Evolutionary conservation across 2,113 vertebrate genomes (phyloP), one percentile per base, ranked within the genome.

Genomic region (Lophochroa leadbeateri): DNA sequence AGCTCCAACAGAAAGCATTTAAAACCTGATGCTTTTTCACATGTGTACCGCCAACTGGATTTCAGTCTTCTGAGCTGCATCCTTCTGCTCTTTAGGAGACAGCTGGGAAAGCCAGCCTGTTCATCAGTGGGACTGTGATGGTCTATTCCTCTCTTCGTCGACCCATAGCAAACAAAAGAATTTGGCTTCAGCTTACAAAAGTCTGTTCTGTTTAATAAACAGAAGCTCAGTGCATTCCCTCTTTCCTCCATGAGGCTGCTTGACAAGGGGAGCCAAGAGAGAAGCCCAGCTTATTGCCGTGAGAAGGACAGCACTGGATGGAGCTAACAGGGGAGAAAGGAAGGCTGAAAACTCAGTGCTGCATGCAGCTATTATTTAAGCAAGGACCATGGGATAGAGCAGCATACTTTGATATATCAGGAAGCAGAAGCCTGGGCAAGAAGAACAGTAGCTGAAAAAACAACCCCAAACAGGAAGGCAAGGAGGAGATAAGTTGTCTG

Each of bases 221-320:
- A 82, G 33, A 79, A 77, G 24, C 17, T 53, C 46, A 70, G 25
- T 7, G 17, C 35, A 80, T 8, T 79, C 24, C 7, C 14, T 94
- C 18, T 24, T 58, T 58, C 23, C 17, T 77, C 17, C 27, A 23
- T 20, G 29, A 90, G n/a, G n/a, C 52, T 72, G n/a, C 23, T 63
- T 46, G 46, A 77, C 37, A 69, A 80, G 37, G 16, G 28, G 89
- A 94, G 44, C n/a, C 5, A 0, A 35, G 39, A 46, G 29, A 61
- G 16, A 82, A 77, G 49, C 19, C 33, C 17, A 53, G 7, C 31
- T 65, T 41, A 37, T 14, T 0, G 0, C 24, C n/a, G 15, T 17
- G 35, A 88, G 63, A 82, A 78, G 19, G 50, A 57, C 1, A 0
- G 24, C 33, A 35, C 24, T 37, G 23, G 6, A 72, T 0, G 7